Evolutionary conservation across 2,113 vertebrate species (phyloP).

Genomic region (Neolamprologus fasciatus): DNA sequence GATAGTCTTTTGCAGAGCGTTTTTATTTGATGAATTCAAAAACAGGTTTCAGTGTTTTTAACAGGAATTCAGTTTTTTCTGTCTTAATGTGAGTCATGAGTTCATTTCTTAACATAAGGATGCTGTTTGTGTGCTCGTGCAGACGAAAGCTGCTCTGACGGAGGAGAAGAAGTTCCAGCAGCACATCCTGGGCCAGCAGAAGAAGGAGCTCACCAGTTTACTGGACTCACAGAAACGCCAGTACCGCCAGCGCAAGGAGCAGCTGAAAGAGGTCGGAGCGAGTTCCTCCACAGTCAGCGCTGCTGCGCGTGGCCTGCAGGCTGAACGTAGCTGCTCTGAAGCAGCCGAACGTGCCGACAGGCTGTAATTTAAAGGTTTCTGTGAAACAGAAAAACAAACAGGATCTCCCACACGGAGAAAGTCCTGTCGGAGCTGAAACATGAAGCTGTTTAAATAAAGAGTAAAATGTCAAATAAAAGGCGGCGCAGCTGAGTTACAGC

Average conservation of each 20-base stretch:
- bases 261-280: conserved; percentile 80
- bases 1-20: rapidly evolving
- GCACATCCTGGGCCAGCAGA: conserved; percentile 87
- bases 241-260: conserved; percentile 86
- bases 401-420: background rate
- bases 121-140: background rate
- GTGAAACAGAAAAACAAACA: background rate
- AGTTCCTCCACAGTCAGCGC: background rate
- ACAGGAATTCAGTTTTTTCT: background rate
- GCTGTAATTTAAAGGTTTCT: background rate
- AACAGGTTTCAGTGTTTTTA: background rate
- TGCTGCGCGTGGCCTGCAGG: background rate
- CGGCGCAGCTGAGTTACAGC: background rate
- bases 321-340: background rate
- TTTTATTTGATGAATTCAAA: background rate
- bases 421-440: background rate
- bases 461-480: background rate
- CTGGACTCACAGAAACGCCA: conserved; percentile 84
- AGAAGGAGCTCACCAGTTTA: conserved; percentile 82
- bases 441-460: background rate
- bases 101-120: background rate
- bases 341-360: background rate
- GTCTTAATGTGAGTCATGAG: too few species aligned
- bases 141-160: conserved; percentile 74
- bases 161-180: conserved; percentile 93